Conservation (phyloP, 2,113 vertebrate species). For the Caranx melampygus region DNA sequence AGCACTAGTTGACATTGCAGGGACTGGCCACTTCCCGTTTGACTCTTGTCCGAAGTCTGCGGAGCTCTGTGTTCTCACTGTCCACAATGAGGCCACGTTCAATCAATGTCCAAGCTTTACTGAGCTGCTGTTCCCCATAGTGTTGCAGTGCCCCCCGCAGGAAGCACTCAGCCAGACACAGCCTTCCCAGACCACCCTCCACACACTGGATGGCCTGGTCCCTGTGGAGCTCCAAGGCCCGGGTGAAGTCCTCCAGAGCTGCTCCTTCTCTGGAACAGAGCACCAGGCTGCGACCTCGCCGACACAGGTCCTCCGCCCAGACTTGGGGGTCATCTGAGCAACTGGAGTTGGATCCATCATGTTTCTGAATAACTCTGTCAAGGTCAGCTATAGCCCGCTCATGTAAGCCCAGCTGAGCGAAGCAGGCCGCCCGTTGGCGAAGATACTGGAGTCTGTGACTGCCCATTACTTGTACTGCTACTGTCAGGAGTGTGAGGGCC, state of each 20-base stretch:
- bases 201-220: constrained; percentile 81
- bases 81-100: constrained; percentile 88
- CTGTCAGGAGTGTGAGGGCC: constrained; percentile 86
- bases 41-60: constrained; percentile 85
- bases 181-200: constrained; percentile 74
- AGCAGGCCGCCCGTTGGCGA: constrained; percentile 86
- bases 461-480: constrained; percentile 82
- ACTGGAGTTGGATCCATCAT: constrained; percentile 16
- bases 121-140: constrained; percentile 82
- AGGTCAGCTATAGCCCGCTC: constrained; percentile 86
- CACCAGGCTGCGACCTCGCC: constrained; percentile 84
- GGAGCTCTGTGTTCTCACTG: constrained; percentile 83
- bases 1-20: constrained; percentile 88
- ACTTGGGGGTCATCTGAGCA: constrained; percentile 55
- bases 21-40: constrained; percentile 84
- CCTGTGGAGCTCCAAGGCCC: constrained; percentile 84
- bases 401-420: constrained; percentile 81
- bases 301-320: constrained; percentile 86
- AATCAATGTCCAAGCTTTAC: constrained; percentile 86
- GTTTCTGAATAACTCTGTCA: constrained; percentile 82
- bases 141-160: constrained; percentile 78
- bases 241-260: constrained; percentile 85
- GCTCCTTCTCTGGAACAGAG: constrained; percentile 77
- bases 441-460: constrained; percentile 73
- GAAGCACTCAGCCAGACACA: constrained; percentile 78